Evolutionary conservation across 2,113 vertebrate species (phyloP), one percentile per base, ranked within the genome.

Genomic region (Chaetops frenatus): DNA sequence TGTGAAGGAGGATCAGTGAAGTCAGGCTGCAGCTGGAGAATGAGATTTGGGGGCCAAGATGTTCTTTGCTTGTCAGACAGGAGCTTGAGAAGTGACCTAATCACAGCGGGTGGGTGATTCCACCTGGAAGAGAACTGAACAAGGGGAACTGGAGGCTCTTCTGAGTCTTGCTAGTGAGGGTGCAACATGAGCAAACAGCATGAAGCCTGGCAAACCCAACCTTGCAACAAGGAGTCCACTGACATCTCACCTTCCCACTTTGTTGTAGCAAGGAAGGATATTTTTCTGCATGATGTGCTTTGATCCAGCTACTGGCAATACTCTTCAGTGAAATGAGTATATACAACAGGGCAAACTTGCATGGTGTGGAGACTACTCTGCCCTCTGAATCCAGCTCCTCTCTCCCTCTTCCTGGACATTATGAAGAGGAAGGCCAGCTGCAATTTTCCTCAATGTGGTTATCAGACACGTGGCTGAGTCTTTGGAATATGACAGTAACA

Each of bases 381-480:
- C 14, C 38, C 60, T 87, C 74, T 86, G 45, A 86, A 53, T 80
- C 18, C n/a, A 67, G 1, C 22, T 47, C 31, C 40, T 73, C 56
- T 81, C 23, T 36, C n/a, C 11, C 8, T 69, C 12, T 56, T 74
- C 24, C 27, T 45, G n/a, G 12, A 10, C 4, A 2, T 57, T 33
- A 54, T 13, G 23, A 62, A 87, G 33, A 45, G 62, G 47, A 6
- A 1, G 5, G 15, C 2, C n/a, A 80, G n/a, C 21, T 85, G 36
- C 25, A 76, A 24, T 76, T 56, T 56, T 61, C 25, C 45, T 77
- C 48, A 22, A 5, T 20, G 19, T 57, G 7, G 19, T 35, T 82
- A 48, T 50, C n/a, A 38, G 6, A 12, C 56, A 38, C 0, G 0
- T 35, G 25, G 23, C 5, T 66, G 47, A 47, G 13, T 54, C 42